These are phyloP conservation scores for Adelges cooleyi DNA, from an alignment of 1,140 invertebrate genomes.

Conservation along the genomic window DNA sequence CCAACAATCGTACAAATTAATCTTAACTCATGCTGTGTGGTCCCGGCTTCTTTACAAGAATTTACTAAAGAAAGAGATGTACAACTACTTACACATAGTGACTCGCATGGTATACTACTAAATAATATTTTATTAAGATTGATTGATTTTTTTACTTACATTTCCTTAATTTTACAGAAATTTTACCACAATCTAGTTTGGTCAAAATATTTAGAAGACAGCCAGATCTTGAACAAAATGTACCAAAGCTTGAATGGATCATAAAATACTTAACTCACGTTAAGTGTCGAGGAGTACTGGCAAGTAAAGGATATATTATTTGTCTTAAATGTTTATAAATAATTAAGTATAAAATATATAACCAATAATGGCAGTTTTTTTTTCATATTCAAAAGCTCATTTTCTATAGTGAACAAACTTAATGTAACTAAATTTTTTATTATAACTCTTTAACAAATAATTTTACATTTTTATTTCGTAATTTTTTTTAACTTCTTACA, in stretches of 20 bases:
- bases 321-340: slow-evolving; percentile 28
- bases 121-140: neutral
- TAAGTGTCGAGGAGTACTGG: slow-evolving; percentile 77
- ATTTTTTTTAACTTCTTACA: too few species aligned
- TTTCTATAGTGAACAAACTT: too few species aligned
- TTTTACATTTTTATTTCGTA: too few species aligned
- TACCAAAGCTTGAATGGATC: slow-evolving; percentile 50
- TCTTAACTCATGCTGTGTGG: slow-evolving; percentile 87
- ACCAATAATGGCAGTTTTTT: too few species aligned
- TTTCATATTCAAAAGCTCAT: too few species aligned
- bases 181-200: slow-evolving; percentile 25
- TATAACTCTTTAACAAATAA: too few species aligned
- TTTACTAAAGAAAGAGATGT: slow-evolving; percentile 86
- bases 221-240: slow-evolving; percentile 4
- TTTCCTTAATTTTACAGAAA: neutral
- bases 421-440: too few species aligned
- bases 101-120: slow-evolving; percentile 62
- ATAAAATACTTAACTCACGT: slow-evolving; percentile 74
- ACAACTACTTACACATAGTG: slow-evolving; percentile 88
- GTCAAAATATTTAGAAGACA: neutral
- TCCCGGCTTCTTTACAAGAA: slow-evolving; percentile 74
- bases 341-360: too few species aligned
- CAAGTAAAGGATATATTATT: slow-evolving; percentile 69
- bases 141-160: neutral
- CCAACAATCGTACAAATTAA: slow-evolving; percentile 92